Evolutionary conservation across 2,797 vertebrate species (phyloP).

Genomic region (Enteromius trimaculatus): DNA sequence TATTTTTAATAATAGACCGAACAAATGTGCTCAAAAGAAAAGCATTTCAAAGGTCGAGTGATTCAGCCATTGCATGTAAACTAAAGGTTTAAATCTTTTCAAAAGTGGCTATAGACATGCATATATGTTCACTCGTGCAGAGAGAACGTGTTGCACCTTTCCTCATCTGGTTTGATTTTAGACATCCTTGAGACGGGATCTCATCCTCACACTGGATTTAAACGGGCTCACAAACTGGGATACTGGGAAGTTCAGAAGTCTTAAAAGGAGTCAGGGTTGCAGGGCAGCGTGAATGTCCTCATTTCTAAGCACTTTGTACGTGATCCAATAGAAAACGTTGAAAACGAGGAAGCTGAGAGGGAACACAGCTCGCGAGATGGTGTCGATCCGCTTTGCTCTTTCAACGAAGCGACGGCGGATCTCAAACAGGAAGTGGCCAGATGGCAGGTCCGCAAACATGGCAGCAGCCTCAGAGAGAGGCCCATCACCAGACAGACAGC

Average conservation of each 20-base stretch:
- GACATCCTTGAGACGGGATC: neutral
- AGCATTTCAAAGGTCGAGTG: neutral
- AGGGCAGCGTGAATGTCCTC: constrained; percentile 81
- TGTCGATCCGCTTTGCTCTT: constrained; percentile 90
- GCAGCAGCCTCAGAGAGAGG: constrained; percentile 79
- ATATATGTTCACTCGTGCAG: constrained; percentile 16
- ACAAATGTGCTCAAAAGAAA: neutral
- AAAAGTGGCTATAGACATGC: constrained; percentile 12
- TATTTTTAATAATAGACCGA: constrained; percentile 1
- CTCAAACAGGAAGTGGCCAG: constrained; percentile 78
- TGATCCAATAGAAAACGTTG: constrained; percentile 93
- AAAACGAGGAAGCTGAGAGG: constrained; percentile 94
- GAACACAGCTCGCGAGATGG: constrained; percentile 88
- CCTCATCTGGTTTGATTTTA: neutral
- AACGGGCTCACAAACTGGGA: neutral
- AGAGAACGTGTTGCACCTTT: neutral
- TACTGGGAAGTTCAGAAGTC: neutral
- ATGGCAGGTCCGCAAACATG: constrained; percentile 77
- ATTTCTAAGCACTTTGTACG: constrained; percentile 89
- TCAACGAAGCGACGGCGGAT: constrained; percentile 83
- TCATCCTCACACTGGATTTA: neutral
- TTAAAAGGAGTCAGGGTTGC: constrained; percentile 63
- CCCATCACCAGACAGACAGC: constrained; percentile 75
- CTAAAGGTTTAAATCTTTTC: neutral
- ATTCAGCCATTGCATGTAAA: neutral